Evolutionary conservation across 1,140 invertebrate species (phyloP), one percentile per base, ranked within the genome.

Genomic region (Xylocopa sonorina): DNA sequence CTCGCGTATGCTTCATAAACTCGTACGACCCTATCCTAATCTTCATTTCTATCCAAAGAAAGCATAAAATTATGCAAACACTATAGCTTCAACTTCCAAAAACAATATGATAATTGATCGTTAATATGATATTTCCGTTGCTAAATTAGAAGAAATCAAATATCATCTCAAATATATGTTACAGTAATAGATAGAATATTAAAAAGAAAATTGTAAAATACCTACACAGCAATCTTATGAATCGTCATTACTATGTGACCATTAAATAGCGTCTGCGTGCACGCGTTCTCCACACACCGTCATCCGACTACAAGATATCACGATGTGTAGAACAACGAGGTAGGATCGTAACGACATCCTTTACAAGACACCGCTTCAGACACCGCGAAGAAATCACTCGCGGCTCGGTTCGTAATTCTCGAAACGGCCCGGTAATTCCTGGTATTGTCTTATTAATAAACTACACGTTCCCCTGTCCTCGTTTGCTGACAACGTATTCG

Each of bases 371-470:
- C 57, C 57, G 24, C 55, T 68, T 29, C 57, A 68, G 41, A n/a
- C 14, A 38, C 24, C 34, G 34, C 29, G 48, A 63, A 29, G 71
- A 68, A 68, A 51, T 46, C 78, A 57, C 34, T 46, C 46, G 41
- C 16, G 29, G 10, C 18, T 55, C 21, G n/a, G 21, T 34, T 32
- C 29, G 6, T 12, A 16, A 16, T 21, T 51, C 71, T 14, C 32
- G 58, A 51, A 62, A 46, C 10, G 7, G 21, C 6, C 1, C 32
- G n/a, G 27, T 10, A 32, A 24, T 86, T 86, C 75, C 67, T 50
- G 63, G 84, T 86, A 86, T 53, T 24, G 67, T 51, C 62, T 85
- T 86, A 85, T 86, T 86, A 86, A 86, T 84, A 83, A 60, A 84
- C 38, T 29, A 55, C 51, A 53, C 41, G 77, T 50, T 46, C 57